Evolutionary conservation across 2,797 vertebrate species (phyloP).

Genomic region (Rhinella marina): DNA sequence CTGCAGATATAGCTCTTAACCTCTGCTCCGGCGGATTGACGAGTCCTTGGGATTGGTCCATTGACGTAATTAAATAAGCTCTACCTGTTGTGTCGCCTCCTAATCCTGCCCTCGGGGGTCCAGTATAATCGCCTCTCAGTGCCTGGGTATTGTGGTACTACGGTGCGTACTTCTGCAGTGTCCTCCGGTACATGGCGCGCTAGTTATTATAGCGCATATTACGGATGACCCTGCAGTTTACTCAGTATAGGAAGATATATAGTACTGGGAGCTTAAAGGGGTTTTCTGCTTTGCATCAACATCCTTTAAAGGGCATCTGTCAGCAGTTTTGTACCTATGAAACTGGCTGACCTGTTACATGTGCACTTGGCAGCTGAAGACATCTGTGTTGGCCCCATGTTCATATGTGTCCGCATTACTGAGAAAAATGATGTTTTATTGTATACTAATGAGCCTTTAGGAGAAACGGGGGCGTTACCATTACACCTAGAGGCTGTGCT

Average conservation of each 20-base stretch:
- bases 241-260: not conserved
- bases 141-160: conserved; percentile 1
- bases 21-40: not conserved
- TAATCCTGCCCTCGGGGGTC: conserved; percentile 35
- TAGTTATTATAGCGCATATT: not conserved
- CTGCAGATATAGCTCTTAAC: conserved; percentile 19
- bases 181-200: not conserved
- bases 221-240: not conserved
- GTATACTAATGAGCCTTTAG: too few relatives aligned
- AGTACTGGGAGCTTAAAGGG: too few relatives aligned
- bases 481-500: too few relatives aligned
- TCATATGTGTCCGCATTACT: too few relatives aligned
- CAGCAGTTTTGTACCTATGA: too few relatives aligned
- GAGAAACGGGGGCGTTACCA: too few relatives aligned
- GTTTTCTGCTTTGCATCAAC: too few relatives aligned
- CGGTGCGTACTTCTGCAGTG: not conserved
- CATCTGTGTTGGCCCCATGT: too few relatives aligned
- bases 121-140: conserved; percentile 19
- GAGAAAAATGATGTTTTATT: too few relatives aligned
- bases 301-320: too few relatives aligned
- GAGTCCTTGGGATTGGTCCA: not conserved
- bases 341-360: too few relatives aligned
- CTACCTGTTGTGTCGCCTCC: conserved; percentile 24
- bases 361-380: too few relatives aligned
- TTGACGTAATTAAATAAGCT: conserved; percentile 25